Base-by-base conservation (phyloP, 30 jellyfish, hydroid and myxozoan species). In the Pseudorhiza aurosa region DNA sequence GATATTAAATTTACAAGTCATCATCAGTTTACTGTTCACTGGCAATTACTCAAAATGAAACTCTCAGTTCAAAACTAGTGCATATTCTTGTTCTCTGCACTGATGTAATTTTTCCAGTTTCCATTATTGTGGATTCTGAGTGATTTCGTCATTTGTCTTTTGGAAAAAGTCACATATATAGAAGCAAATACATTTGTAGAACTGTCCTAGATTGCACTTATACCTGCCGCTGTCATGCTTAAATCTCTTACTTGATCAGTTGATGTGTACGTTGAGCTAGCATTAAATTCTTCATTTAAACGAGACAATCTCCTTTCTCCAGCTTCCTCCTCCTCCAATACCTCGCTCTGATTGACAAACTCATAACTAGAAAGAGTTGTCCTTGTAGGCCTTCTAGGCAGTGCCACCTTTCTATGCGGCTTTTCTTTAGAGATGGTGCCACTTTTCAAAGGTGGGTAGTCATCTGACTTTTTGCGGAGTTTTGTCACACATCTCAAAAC, bases 171-270 rank as follows among this genome's bases (percentile, higher is more conserved):
- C n/a, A n/a, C n/a, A n/a, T n/a, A n/a, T n/a, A n/a, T n/a, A n/a
- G n/a, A n/a, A n/a, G n/a, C n/a, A n/a, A n/a, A n/a, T n/a, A n/a
- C n/a, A n/a, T n/a, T n/a, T n/a, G n/a, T n/a, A n/a, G n/a, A n/a
- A n/a, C n/a, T n/a, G n/a, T n/a, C n/a, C n/a, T 58, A 91, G 26
- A 91, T 91, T 2, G 98, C 98, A 79, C 98, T 91, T 28, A 91
- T 81, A 17, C 98, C 95, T 1, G 98, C 96, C 0, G 96, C 87
- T 0, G 98, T 91, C 87, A 91, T 57, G 57, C 85, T 75, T 26
- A 85, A 60, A 58, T 91, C 96, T 33, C 85, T 55, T 73, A 91
- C 58, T 33, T 85, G 95, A 29, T 91, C 96, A 1, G 40, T 75
- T 19, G 87, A 72, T 55, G 56, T 14, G 40, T 91, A 77, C 17